Conservation (phyloP, 30 jellyfish, hydroid and myxozoan genomes). For the Aurelia coerulea region DNA sequence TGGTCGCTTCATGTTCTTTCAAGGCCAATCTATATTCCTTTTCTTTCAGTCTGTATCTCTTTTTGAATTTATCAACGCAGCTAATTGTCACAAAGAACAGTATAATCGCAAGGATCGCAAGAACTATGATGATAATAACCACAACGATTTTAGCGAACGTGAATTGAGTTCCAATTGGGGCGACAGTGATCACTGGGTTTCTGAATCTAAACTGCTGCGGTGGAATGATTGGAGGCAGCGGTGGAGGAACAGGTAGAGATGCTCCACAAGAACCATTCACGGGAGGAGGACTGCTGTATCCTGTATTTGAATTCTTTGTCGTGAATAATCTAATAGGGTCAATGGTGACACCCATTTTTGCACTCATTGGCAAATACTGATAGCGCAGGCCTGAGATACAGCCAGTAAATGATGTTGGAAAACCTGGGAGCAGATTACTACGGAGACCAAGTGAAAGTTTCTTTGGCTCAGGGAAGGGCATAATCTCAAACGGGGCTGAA, state of each 20-base stretch:
- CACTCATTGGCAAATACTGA: conserved; percentile 54
- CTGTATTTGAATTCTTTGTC: background rate
- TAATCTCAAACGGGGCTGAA: conserved; percentile 6
- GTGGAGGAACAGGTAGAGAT: conserved; percentile 56
- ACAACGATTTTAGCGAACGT: conserved; percentile 44
- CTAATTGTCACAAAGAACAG: conserved; percentile 42
- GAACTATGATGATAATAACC: conserved; percentile 45
- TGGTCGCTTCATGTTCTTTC: background rate
- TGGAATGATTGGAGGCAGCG: conserved; percentile 70
- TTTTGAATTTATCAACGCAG: conserved; percentile 35
- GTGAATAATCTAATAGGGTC: conserved; percentile 27
- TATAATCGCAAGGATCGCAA: conserved; percentile 48
- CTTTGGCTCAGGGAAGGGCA: conserved; percentile 40
- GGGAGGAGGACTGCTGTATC: conserved; percentile 27
- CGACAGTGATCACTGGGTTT: conserved; percentile 71
- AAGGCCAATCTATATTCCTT: conserved; percentile 6
- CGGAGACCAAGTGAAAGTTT: conserved; percentile 39
- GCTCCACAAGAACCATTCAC: conserved; percentile 57
- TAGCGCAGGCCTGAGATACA: conserved; percentile 71
- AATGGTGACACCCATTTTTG: conserved; percentile 51
- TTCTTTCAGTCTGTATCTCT: conserved; percentile 20
- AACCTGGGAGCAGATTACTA: conserved; percentile 11
- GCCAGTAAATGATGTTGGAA: conserved; percentile 55
- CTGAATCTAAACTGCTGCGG: conserved; percentile 77
- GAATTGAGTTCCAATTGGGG: conserved; percentile 54